phyloP scores from a whole-genome alignment of 1,140 invertebrate species.

The Meloidogyne chitwoodi region DNA sequence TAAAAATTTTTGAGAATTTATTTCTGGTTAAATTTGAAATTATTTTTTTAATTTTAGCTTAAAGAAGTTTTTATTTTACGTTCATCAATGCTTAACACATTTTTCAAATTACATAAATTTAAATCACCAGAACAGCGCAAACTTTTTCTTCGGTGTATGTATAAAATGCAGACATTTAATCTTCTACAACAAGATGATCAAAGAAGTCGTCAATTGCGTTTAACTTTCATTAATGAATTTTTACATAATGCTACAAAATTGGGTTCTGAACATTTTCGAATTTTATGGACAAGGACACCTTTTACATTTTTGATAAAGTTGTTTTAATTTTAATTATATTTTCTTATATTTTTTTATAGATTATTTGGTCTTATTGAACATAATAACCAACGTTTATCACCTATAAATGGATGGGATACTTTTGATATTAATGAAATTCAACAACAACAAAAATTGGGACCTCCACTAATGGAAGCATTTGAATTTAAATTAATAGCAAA shows the following conservation, averaged over 20 bases:
- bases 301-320: conserved; percentile 15
- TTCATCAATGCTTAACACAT: conserved; percentile 1
- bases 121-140: conserved; percentile 16
- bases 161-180: conserved; percentile 14
- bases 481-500: conserved; percentile 12
- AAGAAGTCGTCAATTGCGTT: background rate
- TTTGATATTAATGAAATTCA: background rate
- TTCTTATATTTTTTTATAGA: background rate
- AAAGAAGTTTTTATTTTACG: conserved; percentile 6
- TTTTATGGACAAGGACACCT: conserved; percentile 9
- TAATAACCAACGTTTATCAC: background rate
- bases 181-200: conserved; percentile 4
- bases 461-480: conserved; percentile 10
- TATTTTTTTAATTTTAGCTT: conserved; percentile 1
- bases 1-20: background rate
- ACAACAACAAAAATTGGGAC: background rate
- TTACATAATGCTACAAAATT: background rate
- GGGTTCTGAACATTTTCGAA: conserved; percentile 4
- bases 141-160: conserved; percentile 10
- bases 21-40: background rate
- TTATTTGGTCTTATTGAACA: conserved; percentile 1
- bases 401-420: background rate
- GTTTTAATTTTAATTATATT: background rate
- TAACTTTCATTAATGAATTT: background rate
- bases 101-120: conserved; percentile 8